A percentile compares a stretch with the other conserved stretches of the same genome.
These are phyloP conservation scores for Platypus cylindrus DNA, from an alignment of 2,888 invertebrate species.

Conservation along the genomic window DNA sequence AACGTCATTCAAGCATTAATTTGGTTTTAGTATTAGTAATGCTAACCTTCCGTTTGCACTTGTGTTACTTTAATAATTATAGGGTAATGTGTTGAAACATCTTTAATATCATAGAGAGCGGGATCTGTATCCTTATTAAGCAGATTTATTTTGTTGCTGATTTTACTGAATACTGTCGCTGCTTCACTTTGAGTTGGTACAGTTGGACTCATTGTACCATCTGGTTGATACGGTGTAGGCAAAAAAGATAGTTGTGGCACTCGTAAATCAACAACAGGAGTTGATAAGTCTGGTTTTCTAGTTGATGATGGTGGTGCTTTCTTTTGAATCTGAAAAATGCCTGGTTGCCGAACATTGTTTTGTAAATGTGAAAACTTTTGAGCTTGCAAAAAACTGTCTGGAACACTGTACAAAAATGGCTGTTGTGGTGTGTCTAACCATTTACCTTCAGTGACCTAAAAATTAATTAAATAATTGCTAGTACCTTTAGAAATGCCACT, in stretches of 20 bases:
- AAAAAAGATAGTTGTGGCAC: slow-evolving; percentile 27
- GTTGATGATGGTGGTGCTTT: slow-evolving; percentile 7
- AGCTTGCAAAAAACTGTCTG: slow-evolving; percentile 13
- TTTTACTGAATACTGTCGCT: slow-evolving; percentile 30
- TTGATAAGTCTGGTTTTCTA: slow-evolving; percentile 16
- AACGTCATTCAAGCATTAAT: neutral
- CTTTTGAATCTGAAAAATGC: slow-evolving; percentile 11
- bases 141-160: slow-evolving; percentile 25
- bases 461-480: slow-evolving; percentile 1
- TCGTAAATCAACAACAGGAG: slow-evolving; percentile 22
- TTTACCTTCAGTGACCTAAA: slow-evolving; percentile 34
- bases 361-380: slow-evolving; percentile 7
- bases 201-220: slow-evolving; percentile 25
- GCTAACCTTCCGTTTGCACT: slow-evolving; percentile 9
- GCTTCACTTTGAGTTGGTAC: slow-evolving; percentile 32
- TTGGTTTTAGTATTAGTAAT: neutral
- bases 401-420: slow-evolving; percentile 15
- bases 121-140: slow-evolving; percentile 19
- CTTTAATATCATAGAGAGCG: slow-evolving; percentile 30
- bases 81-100: slow-evolving; percentile 36
- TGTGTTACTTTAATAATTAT: slow-evolving; percentile 26
- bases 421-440: slow-evolving; percentile 19
- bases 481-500: neutral
- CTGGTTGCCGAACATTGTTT: slow-evolving; percentile 10
- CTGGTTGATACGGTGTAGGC: slow-evolving; percentile 33